Evolutionary conservation across 2,888 invertebrate genomes (phyloP).

Genomic region (Xanthorhoe designata): DNA sequence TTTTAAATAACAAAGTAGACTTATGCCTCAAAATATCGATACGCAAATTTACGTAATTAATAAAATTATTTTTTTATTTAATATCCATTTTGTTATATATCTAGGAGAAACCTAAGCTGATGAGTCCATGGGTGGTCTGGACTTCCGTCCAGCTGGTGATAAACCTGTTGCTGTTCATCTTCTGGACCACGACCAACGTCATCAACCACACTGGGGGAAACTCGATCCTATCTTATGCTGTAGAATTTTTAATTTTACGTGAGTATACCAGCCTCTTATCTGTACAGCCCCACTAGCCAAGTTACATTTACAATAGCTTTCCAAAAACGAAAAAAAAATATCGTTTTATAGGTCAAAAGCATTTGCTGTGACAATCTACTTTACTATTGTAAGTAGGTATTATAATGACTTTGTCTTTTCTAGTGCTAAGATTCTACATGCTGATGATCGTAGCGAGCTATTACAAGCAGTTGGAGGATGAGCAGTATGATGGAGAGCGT

Average conservation of each 20-base stretch:
- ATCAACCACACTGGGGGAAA: conserved; percentile 55
- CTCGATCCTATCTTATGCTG: conserved; percentile 58
- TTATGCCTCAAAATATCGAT: too few species aligned
- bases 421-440: conserved; percentile 78
- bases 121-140: conserved; percentile 77
- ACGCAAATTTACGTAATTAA: too few species aligned
- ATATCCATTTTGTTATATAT: conserved; percentile 24
- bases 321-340: too few species aligned
- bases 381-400: too few species aligned
- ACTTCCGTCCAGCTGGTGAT: conserved; percentile 64
- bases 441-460: conserved; percentile 73
- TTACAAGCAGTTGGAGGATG: conserved; percentile 68
- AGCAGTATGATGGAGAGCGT: conserved; percentile 55
- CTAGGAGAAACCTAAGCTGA: conserved; percentile 65
- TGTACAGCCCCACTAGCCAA: too few species aligned
- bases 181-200: conserved; percentile 64
- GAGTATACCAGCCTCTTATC: conserved; percentile 43
- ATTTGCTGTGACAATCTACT: too few species aligned
- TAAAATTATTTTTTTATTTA: too few species aligned
- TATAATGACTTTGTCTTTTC: conserved; percentile 29
- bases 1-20: too few species aligned
- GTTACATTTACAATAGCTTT: too few species aligned
- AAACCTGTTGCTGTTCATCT: conserved; percentile 64
- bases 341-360: too few species aligned
- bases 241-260: conserved; percentile 65